A percentile compares a stretch with the other conserved stretches of the same genome.
phyloP scores from a whole-genome alignment of 2,888 invertebrate species.

The Pandemis corylana region DNA sequence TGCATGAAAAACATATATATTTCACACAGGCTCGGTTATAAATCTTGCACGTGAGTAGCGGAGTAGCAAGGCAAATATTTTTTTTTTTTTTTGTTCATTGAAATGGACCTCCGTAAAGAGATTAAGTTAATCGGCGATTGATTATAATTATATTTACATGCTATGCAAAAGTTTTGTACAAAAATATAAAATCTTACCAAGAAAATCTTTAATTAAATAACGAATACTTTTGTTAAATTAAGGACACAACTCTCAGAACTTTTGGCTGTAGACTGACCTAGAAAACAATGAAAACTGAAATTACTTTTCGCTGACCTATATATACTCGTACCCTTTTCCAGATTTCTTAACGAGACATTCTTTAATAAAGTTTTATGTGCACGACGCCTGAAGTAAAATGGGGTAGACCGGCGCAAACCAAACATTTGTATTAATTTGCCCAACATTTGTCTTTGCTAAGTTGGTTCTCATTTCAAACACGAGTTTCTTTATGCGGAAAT shows the following conservation, averaged over 20 bases:
- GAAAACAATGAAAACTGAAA: slow-evolving; percentile 1
- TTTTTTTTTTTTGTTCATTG: too few species aligned
- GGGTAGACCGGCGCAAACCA: neutral
- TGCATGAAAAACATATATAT: too few species aligned
- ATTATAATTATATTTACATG: too few species aligned
- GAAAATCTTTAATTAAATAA: too few species aligned
- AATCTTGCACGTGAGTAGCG: too few species aligned
- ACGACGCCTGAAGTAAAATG: neutral
- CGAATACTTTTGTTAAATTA: neutral
- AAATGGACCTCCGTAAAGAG: too few species aligned
- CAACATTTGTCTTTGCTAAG: slow-evolving; percentile 1
- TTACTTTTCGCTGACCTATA: slow-evolving; percentile 1
- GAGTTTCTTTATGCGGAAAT: neutral
- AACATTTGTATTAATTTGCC: slow-evolving; percentile 8
- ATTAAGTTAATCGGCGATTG: too few species aligned
- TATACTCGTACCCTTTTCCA: neutral
- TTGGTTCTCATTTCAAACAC: neutral
- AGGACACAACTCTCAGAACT: neutral
- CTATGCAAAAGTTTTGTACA: too few species aligned
- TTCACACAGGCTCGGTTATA: too few species aligned
- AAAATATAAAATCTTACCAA: too few species aligned
- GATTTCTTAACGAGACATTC: neutral
- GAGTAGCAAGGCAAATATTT: too few species aligned
- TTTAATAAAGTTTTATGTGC: slow-evolving; percentile 1
- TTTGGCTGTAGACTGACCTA: neutral